These are phyloP conservation scores for Archips xylosteana DNA, from an alignment of 2,888 invertebrate species.

Conservation along the genomic window DNA sequence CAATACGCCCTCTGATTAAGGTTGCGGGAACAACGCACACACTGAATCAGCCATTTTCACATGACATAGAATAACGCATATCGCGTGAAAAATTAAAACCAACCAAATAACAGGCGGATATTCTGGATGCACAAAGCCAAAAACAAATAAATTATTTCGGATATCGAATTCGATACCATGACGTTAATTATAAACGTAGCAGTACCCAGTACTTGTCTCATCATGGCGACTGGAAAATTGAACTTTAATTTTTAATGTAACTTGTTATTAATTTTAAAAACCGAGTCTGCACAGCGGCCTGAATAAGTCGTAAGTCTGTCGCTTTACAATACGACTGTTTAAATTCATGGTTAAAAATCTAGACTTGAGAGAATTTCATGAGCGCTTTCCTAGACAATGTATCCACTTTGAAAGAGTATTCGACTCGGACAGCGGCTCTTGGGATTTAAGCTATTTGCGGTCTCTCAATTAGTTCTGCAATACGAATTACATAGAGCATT, in stretches of 20 bases:
- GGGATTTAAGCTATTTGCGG: background rate
- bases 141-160: conserved; percentile 28
- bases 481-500: background rate
- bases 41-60: background rate
- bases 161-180: conserved; percentile 32
- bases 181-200: conserved; percentile 30
- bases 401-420: background rate
- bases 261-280: conserved; percentile 26
- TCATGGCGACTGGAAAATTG: conserved; percentile 23
- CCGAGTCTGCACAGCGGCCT: conserved; percentile 14
- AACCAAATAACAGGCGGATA: background rate
- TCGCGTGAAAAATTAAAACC: background rate
- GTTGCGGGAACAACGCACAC: no score
- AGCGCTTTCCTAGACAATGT: conserved; percentile 3
- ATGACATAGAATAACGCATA: background rate
- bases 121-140: conserved; percentile 11
- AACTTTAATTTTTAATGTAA: conserved; percentile 36
- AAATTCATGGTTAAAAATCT: conserved; percentile 12
- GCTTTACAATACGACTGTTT: background rate
- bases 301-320: conserved; percentile 5
- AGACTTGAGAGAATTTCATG: conserved; percentile 11
- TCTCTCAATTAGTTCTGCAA: conserved; percentile 4
- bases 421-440: background rate
- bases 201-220: conserved; percentile 10
- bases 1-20: no score